A percentile compares a stretch with the other conserved stretches of the same genome.
Evolutionary conservation across 2,113 vertebrate species (phyloP).

Genomic region (Gasterosteus aculeatus): DNA sequence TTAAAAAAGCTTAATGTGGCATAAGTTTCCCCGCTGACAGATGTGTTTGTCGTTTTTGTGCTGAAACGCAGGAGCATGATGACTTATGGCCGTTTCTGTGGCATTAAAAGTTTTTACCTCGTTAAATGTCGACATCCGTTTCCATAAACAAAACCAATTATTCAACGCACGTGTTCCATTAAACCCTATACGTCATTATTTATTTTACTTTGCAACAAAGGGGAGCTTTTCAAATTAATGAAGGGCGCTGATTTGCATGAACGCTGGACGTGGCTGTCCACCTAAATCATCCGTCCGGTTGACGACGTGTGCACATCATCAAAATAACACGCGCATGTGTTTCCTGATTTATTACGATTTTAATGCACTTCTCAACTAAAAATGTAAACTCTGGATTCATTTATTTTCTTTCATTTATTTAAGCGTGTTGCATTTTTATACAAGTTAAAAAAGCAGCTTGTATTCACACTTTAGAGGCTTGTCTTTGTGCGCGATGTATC

Average conservation of each 20-base stretch:
- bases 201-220: conserved; percentile 62
- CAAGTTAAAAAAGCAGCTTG: conserved; percentile 9
- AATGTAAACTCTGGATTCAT: conserved; percentile 3
- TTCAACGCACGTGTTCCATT: conserved; percentile 66
- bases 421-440: background rate
- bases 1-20: conserved; percentile 79
- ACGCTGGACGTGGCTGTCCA: conserved; percentile 61
- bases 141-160: conserved; percentile 67
- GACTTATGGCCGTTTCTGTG: conserved; percentile 64
- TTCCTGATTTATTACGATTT: conserved; percentile 37
- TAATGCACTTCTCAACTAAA: conserved; percentile 21
- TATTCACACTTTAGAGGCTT: conserved; percentile 31
- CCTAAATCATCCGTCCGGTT: conserved; percentile 68
- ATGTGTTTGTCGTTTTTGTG: conserved; percentile 70
- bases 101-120: conserved; percentile 74
- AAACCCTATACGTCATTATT: conserved; percentile 67
- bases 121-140: conserved; percentile 64
- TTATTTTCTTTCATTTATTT: conserved; percentile 1
- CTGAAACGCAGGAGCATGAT: conserved; percentile 52
- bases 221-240: conserved; percentile 71
- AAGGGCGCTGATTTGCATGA: conserved; percentile 70
- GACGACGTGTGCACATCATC: conserved; percentile 62
- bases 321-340: conserved; percentile 34
- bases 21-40: conserved; percentile 78
- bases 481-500: conserved; percentile 27